Evolutionary conservation across 2,888 invertebrate species (phyloP), one percentile per base, ranked within the genome.

Genomic region (Ormyrus labotus): DNA sequence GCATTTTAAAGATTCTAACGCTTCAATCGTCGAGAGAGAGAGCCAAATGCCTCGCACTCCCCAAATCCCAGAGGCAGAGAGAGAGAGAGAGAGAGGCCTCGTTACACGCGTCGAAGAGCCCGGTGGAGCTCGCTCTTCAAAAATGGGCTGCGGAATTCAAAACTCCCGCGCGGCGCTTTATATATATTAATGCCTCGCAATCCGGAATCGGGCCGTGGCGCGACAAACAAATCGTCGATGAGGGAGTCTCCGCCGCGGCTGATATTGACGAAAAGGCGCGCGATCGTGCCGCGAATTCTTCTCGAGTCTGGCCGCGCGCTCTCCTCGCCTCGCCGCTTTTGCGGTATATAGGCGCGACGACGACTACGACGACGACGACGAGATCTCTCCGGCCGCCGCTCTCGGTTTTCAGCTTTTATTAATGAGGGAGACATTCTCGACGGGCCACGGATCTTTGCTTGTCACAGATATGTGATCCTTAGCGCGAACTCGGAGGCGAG

Each of bases 381-480:
- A 47, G 13, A 45, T 13, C 13, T 11, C 63, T 10, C 19, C 19
- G 74, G 10, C 48, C 69, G 53, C 53, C 45, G 55, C 64, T 11
- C 72, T 11, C 72, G 47, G 51, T 9, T 70, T 86, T 85, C 85
- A 85, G 83, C 83, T 84, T 83, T 90, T 89, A 90, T 90, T 90
- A 90, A 90, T 88, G 90, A 89, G 89, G 79, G 84, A 84, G 85
- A 85, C 90, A 90, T 90, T 90, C 90, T 82, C 87, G 83, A 86
- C 88, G 88, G 84, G 87, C 85, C 86, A 84, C 85, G 86, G 85
- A 86, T 86, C 87, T 84, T 84, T 83, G 83, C 83, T 82, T 82
- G 81, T 84, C 85, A 82, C 83, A 83, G 84, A 84, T 85, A 84
- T 84, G 83, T 84, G 84, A 83, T 84, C 83, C 86, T 75, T 83